phyloP scores from a whole-genome alignment of 2,113 vertebrate species.

The Nerophis lumbriciformis region DNA sequence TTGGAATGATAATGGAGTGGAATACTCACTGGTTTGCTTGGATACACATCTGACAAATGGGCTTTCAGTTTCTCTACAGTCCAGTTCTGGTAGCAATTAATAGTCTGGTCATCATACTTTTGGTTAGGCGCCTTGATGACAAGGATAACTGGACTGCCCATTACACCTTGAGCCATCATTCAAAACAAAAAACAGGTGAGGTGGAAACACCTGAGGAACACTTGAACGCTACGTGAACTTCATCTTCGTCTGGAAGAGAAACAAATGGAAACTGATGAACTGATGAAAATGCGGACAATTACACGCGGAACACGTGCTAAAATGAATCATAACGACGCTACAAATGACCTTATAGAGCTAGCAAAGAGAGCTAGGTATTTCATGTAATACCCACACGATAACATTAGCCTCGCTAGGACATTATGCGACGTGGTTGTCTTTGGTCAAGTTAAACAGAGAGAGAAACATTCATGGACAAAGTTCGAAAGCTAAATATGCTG shows the following conservation, averaged over 20 bases:
- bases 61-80: slow-evolving; percentile 89
- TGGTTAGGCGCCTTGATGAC: slow-evolving; percentile 93
- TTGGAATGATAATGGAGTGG: not conserved
- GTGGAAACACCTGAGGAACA: not conserved
- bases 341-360: not conserved
- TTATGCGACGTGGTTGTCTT: not conserved
- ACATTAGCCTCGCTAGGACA: slow-evolving; percentile 34
- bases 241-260: not conserved
- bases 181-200: slow-evolving; percentile 35
- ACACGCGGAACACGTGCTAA: not conserved
- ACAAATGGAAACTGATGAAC: not conserved
- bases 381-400: slow-evolving; percentile 31
- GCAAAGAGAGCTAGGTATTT: too few relatives aligned
- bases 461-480: not conserved
- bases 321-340: not conserved
- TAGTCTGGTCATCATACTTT: slow-evolving; percentile 90
- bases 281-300: not conserved
- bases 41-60: slow-evolving; percentile 87
- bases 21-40: slow-evolving; percentile 86
- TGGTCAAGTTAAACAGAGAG: not conserved
- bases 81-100: slow-evolving; percentile 89
- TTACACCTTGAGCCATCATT: slow-evolving; percentile 74
- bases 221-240: not conserved
- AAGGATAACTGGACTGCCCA: slow-evolving; percentile 81
- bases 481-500: not conserved